phyloP scores from a whole-genome alignment of 2,888 invertebrate species.

The Mimachlamys varia region DNA sequence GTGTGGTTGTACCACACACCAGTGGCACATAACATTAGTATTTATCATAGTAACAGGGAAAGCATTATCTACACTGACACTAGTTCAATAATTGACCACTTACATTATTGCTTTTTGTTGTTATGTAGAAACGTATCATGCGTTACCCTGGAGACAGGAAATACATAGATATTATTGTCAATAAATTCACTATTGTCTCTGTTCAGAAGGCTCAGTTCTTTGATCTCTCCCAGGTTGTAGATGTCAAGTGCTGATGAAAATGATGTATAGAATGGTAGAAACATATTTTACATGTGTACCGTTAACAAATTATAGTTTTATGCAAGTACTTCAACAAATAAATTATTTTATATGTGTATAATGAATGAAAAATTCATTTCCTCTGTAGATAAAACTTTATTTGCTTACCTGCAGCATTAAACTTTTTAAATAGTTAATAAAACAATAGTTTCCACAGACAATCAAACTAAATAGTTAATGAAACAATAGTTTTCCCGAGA shows the following conservation, averaged over 20 bases:
- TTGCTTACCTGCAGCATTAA: background rate
- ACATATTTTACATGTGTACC: background rate
- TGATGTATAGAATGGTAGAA: background rate
- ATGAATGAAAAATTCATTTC: background rate
- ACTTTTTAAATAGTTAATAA: background rate
- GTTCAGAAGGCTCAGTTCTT: background rate
- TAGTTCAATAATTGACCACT: slow-evolving; percentile 16
- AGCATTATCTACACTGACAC: background rate
- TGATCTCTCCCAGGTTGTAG: background rate
- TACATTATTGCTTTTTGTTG: slow-evolving; percentile 33
- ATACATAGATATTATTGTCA: background rate
- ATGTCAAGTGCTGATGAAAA: background rate
- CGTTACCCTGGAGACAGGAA: background rate
- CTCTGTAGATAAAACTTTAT: too few species aligned
- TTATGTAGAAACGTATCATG: background rate
- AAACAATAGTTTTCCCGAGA: background rate
- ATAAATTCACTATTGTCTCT: background rate
- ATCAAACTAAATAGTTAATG: background rate
- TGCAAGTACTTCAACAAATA: background rate
- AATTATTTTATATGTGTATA: background rate
- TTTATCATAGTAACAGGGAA: slow-evolving; percentile 16
- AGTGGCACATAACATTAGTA: background rate
- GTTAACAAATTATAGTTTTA: background rate
- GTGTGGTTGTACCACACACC: background rate
- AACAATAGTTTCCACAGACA: too few species aligned